These are phyloP conservation scores for Zaprionus ghesquierei DNA, from an alignment of 1,140 invertebrate genomes.

Conservation along the genomic window DNA sequence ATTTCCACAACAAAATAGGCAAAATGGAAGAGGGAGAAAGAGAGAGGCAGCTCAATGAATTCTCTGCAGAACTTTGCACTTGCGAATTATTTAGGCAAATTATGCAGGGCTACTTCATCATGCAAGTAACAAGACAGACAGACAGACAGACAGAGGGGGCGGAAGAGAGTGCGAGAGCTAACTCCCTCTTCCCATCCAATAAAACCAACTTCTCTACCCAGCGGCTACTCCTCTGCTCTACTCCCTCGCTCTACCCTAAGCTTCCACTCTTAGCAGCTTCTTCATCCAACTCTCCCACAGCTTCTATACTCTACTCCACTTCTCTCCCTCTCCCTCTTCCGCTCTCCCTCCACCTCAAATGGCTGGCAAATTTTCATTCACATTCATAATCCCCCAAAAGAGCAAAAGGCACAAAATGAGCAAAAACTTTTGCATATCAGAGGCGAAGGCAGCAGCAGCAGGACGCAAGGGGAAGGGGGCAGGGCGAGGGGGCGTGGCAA, in stretches of 20 bases:
- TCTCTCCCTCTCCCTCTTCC: not conserved
- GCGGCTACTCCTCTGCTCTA: not conserved
- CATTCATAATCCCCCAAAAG: slow-evolving; percentile 49
- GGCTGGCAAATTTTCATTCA: slow-evolving; percentile 44
- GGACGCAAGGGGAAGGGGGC: not conserved
- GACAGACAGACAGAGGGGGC: too few relatives aligned
- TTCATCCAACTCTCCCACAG: not conserved
- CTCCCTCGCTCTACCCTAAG: too few relatives aligned
- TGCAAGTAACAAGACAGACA: not conserved
- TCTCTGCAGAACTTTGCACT: slow-evolving; percentile 13
- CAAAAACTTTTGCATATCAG: slow-evolving; percentile 43
- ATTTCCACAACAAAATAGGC: slow-evolving; percentile 9
- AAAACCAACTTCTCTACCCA: not conserved
- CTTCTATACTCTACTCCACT: not conserved
- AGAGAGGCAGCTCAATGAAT: not conserved
- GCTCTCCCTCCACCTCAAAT: slow-evolving; percentile 8
- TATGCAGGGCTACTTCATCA: slow-evolving; percentile 42
- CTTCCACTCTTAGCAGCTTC: too few relatives aligned
- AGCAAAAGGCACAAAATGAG: slow-evolving; percentile 38
- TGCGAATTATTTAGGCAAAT: slow-evolving; percentile 47
- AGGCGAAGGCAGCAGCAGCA: not conserved
- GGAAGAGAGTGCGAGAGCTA: too few relatives aligned
- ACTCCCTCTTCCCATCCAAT: too few relatives aligned
- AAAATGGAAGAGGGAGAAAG: not conserved
- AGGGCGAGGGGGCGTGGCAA: slow-evolving; percentile 5